These are phyloP conservation scores for Rhynchomys soricoides DNA, from an alignment of 2,113 vertebrate genomes.

Conservation along the genomic window DNA sequence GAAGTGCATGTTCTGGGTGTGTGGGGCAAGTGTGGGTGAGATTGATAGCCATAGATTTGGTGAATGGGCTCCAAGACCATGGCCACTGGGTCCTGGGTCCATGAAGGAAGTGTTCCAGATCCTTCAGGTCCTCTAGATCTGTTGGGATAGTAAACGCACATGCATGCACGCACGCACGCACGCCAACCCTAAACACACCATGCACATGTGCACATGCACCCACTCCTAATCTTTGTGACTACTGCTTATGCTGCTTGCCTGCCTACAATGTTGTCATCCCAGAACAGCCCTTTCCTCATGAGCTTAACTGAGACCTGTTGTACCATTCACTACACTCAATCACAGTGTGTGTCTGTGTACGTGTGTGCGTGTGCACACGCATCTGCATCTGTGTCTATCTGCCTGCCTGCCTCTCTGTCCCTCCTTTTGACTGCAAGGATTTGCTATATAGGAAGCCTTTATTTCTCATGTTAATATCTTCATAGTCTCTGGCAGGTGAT, in stretches of 20 bases:
- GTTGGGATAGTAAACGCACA: neutral
- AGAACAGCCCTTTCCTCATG: too few relatives aligned
- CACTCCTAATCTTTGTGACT: neutral
- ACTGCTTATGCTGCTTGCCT: neutral
- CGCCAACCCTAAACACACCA: neutral
- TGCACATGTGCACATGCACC: neutral
- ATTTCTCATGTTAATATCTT: conserved; percentile 14
- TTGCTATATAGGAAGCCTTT: neutral
- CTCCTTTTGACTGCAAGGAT: neutral
- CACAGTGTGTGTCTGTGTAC: neutral
- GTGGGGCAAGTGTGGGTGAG: accelerated
- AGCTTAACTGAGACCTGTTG: neutral
- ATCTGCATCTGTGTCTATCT: neutral
- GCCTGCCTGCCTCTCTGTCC: neutral
- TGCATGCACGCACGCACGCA: neutral
- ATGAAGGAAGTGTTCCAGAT: neutral
- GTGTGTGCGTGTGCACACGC: neutral
- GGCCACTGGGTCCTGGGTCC: neutral
- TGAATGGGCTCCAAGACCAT: neutral
- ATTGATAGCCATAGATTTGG: neutral
- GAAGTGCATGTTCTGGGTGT: accelerated
- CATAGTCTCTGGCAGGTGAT: neutral
- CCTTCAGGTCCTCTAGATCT: neutral
- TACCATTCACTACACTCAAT: neutral
- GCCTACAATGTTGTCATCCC: neutral